Evolutionary conservation across 2,113 vertebrate species (phyloP), one percentile per base, ranked within the genome.

Genomic region (Acrocephalus arundinaceus): DNA sequence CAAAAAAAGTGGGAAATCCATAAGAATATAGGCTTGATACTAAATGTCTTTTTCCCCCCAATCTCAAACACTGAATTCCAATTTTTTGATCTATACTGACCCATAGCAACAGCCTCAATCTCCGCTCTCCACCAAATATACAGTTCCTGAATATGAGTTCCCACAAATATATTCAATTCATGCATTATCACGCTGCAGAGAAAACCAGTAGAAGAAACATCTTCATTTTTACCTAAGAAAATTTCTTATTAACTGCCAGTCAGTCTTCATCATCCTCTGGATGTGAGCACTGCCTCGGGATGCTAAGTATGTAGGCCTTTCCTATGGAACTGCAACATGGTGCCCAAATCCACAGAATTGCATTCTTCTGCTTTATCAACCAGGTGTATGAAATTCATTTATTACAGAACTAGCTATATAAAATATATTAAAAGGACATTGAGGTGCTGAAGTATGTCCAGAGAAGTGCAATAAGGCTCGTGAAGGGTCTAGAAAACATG

Each of bases 21-120:
- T 21, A 77, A 61, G 35, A 41, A n/a, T 18, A 22, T 28, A 84
- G 33, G 10, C 21, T 71, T 90, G 30, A 92, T 51, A 61, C 6
- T 45, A 72, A 65, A 61, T 7, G 8, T 11, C 4, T 15, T 23
- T 28, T 2, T 0, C 0, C 0, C 8, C 22, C 35, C 13, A 8
- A 4, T 35, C 43, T 55, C 17, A 57, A 52, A 85, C 35, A 66
- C 21, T 43, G 23, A 82, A 76, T 63, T 78, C 11, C 73, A 73
- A 7, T 12, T 65, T 71, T 75, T 55, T 68, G 1, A 59, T 65
- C 51, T 66, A 17, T 15, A 19, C 2, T 54, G 41, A 70, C 33
- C 35, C 10, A 31, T 57, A 78, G 15, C 37, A 82, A 45, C 2
- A 91, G 59, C 22, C 8, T 54, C 20, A 54, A 49, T 19, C 71